A percentile compares a stretch with the other conserved stretches of the same genome.
These are phyloP conservation scores for Triplophysa bombifrons DNA, from an alignment of 2,797 vertebrate genomes.

Conservation along the genomic window DNA sequence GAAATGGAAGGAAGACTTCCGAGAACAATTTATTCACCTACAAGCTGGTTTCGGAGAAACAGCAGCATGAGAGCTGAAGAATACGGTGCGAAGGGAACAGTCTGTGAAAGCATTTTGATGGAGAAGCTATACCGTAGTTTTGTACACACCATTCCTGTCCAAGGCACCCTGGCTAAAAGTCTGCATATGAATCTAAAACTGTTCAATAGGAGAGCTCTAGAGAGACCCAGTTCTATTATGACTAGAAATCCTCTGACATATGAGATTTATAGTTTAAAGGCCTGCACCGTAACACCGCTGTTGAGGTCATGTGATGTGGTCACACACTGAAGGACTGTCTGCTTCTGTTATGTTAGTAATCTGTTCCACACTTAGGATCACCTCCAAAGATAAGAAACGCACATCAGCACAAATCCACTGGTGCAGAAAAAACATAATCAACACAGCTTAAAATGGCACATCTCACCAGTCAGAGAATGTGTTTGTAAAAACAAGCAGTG, in stretches of 20 bases:
- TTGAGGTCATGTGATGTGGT: constrained; percentile 23
- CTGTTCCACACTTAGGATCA: constrained; percentile 18
- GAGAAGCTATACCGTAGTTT: constrained; percentile 17
- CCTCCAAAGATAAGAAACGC: constrained; percentile 3
- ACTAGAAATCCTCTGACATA: constrained; percentile 34
- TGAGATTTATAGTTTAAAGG: not conserved
- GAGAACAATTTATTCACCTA: not conserved
- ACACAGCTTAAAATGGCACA: not conserved
- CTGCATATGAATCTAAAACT: constrained; percentile 16
- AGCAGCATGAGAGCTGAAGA: not conserved
- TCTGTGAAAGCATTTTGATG: constrained; percentile 28
- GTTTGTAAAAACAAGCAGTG: not conserved
- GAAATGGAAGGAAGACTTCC: not conserved
- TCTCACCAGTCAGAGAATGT: not conserved
- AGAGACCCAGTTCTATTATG: constrained; percentile 38
- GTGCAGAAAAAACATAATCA: not conserved
- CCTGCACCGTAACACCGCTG: not conserved
- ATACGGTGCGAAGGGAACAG: not conserved
- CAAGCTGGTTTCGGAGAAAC: not conserved
- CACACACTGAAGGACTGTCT: constrained; percentile 4
- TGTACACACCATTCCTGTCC: constrained; percentile 28
- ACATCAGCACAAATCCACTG: not conserved
- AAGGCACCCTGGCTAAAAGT: not conserved
- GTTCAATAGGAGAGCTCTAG: constrained; percentile 25
- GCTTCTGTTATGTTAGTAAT: constrained; percentile 20